Percentiles rank a stretch among this genome's conserved stretches.
Evolutionary conservation across 2,888 invertebrate genomes (phyloP).

Genomic region (Eubasilissa splendida): DNA sequence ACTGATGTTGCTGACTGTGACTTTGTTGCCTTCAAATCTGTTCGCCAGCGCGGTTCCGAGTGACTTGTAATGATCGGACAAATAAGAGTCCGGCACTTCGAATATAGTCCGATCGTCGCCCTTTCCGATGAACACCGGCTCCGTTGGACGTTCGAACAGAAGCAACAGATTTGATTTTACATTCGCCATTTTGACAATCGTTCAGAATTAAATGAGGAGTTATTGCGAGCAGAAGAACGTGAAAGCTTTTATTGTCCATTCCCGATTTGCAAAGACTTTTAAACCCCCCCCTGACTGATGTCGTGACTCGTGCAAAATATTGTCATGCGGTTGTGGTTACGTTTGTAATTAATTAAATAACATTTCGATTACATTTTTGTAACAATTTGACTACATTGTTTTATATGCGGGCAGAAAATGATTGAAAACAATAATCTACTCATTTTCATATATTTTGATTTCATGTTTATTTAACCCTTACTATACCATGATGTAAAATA

Average conservation of each 20-base stretch:
- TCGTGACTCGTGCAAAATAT: neutral
- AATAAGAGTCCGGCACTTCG: constrained; percentile 72
- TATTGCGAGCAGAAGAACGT: neutral
- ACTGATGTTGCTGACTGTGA: constrained; percentile 75
- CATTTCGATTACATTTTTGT: too few relatives aligned
- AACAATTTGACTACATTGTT: too few relatives aligned
- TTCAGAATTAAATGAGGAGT: too few relatives aligned
- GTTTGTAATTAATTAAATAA: too few relatives aligned
- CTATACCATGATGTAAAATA: too few relatives aligned
- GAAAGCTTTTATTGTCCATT: neutral
- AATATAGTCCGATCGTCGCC: constrained; percentile 71
- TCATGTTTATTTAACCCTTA: too few relatives aligned
- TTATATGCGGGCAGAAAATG: too few relatives aligned
- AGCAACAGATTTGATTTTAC: constrained; percentile 67
- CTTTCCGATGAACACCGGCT: constrained; percentile 78
- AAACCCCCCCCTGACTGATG: neutral
- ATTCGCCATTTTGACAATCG: constrained; percentile 3
- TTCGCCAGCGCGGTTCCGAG: constrained; percentile 66
- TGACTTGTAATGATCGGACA: constrained; percentile 65
- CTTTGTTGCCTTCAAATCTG: constrained; percentile 73
- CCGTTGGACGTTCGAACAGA: constrained; percentile 77
- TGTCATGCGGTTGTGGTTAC: too few relatives aligned
- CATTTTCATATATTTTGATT: too few relatives aligned
- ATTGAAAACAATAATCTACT: too few relatives aligned
- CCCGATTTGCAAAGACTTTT: neutral